Evolutionary conservation across 2,888 invertebrate genomes (phyloP).

Genomic region (Epistrophe grossulariae): DNA sequence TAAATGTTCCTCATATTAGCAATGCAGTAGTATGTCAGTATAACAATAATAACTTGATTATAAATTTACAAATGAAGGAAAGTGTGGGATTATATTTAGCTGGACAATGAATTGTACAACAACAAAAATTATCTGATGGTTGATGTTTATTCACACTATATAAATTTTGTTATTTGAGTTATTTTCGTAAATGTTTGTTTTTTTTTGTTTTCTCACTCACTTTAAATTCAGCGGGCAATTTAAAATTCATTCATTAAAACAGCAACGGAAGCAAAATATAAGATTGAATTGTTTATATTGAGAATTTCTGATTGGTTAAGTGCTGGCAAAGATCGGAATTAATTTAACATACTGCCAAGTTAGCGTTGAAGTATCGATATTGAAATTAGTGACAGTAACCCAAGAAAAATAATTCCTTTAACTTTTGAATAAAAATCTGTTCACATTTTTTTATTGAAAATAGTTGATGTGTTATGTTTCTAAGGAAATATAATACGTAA

Average conservation of each 20-base stretch:
- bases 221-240: conserved; percentile 6
- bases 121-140: neutral
- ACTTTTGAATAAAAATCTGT: neutral
- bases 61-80: neutral
- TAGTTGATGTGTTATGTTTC: too few relatives aligned
- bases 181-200: neutral
- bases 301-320: neutral
- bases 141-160: neutral
- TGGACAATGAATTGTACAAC: conserved; percentile 14
- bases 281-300: neutral
- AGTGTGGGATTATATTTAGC: neutral
- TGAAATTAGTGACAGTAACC: neutral
- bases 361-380: too few relatives aligned
- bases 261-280: neutral
- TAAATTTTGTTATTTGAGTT: conserved; percentile 48
- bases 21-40: conserved; percentile 1
- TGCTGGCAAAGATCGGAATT: neutral
- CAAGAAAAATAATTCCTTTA: too few relatives aligned
- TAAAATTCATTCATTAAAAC: conserved; percentile 72
- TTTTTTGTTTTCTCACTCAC: conserved; percentile 8
- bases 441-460: too few relatives aligned
- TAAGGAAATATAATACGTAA: too few relatives aligned
- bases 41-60: neutral
- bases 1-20: conserved; percentile 1
- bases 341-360: too few relatives aligned